Base-by-base conservation (phyloP, 2,113 vertebrate genomes). In the Galemys pyrenaicus region DNA sequence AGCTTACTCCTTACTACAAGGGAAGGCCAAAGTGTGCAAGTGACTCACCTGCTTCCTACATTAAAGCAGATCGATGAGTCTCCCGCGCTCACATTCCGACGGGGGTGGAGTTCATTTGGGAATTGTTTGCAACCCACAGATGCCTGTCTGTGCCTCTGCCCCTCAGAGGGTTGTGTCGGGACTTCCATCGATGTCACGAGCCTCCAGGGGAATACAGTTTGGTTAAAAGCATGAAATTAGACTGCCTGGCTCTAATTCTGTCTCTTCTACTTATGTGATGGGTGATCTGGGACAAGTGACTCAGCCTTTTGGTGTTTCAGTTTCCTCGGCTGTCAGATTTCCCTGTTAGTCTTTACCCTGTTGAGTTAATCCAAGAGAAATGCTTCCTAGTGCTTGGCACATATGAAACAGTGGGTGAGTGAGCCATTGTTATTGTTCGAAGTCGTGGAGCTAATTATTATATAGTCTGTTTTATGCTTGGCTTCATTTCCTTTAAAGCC, bases 401-500 rank as follows among this genome's bases (percentile, higher is more conserved):
- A 0, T 32, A 30, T 28, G 8, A 41, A 68, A 49, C 6, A 51
- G 46, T 35, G 67, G 71, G 32, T 41, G 28, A 78, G 22, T 89
- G 62, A 78, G 91, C 81, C 70, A 6, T 24, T 84, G 84, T 51
- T 80, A 24, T 22, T 56, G 65, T 83, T 68, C 44, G 37, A 15
- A 30, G 54, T 51, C 30, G 3, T 30, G 68, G 51, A 82, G 64
- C n/a, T 94, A 20, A 71, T 78, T 58, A n/a, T 65, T 54, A 39
- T 56, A 51, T 17, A 35, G 41, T 35, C 67, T 77, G 13, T 64
- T 82, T 82, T 51, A 77, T 78, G 77, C 51, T 92, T 74, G 74
- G 51, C 60, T 91, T 85, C n/a, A 39, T 84, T 92, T 79, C 70
- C 58, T 17, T 12, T 58, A 68, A 88, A 70, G 46, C 49, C 84